Evolutionary conservation across 2,113 vertebrate species (phyloP).

Genomic region (Okapia johnstoni): DNA sequence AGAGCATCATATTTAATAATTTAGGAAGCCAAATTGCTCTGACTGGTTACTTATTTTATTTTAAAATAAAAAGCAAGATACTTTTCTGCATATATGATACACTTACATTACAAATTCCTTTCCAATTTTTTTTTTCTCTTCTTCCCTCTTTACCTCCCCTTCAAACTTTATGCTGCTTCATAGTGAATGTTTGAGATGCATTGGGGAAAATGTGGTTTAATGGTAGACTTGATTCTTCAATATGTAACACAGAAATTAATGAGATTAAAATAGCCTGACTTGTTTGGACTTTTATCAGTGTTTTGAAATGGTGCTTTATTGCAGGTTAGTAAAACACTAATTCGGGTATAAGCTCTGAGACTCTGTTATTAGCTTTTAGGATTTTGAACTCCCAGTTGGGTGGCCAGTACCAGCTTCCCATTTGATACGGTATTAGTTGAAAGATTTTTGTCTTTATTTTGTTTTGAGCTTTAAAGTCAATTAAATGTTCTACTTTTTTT

Average conservation of each 20-base stretch:
- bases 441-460: conserved; percentile 66
- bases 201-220: conserved; percentile 72
- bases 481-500: conserved; percentile 46
- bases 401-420: conserved; percentile 58
- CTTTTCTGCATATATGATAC: conserved; percentile 79
- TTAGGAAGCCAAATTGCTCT: conserved; percentile 84
- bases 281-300: conserved; percentile 62
- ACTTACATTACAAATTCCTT: conserved; percentile 76
- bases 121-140: conserved; percentile 63
- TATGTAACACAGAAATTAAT: conserved; percentile 56
- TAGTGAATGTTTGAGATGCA: conserved; percentile 73
- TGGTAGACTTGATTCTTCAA: conserved; percentile 61
- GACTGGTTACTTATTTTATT: conserved; percentile 83
- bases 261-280: conserved; percentile 62
- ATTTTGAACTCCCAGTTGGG: conserved; percentile 51
- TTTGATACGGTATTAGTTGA: conserved; percentile 58
- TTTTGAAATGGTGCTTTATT: conserved; percentile 61
- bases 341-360: conserved; percentile 29
- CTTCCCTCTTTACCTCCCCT: conserved; percentile 58
- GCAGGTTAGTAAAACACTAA: conserved; percentile 57
- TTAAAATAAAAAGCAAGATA: conserved; percentile 69
- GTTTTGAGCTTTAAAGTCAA: conserved; percentile 73
- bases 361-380: conserved; percentile 52
- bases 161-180: conserved; percentile 73
- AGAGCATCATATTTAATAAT: conserved; percentile 86